Percentiles rank a stretch among this genome's conserved stretches.
Conservation (phyloP, 2,888 invertebrate species). For the Rutpela maculata region DNA sequence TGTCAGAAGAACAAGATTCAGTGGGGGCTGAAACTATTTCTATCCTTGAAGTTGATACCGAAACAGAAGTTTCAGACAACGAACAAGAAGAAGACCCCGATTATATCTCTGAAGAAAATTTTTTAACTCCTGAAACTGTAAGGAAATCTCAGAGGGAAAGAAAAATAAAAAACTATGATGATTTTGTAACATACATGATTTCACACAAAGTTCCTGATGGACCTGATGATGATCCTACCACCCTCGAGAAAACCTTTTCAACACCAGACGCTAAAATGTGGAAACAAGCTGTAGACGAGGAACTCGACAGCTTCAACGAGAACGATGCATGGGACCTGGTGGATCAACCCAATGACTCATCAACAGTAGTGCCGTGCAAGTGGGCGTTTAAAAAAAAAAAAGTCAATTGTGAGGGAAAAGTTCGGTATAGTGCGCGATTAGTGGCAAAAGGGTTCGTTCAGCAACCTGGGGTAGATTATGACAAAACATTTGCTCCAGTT, state of each 20-base stretch:
- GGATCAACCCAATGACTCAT: background rate
- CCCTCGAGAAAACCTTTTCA: constrained; percentile 44
- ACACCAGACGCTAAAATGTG: constrained; percentile 41
- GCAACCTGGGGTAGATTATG: constrained; percentile 51
- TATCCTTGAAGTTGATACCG: background rate
- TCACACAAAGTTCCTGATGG: constrained; percentile 15
- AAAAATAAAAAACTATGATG: constrained; percentile 40
- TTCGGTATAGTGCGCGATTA: constrained; percentile 52
- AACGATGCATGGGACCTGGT: constrained; percentile 53
- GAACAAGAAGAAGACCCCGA: background rate
- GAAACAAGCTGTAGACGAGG: constrained; percentile 47
- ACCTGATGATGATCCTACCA: constrained; percentile 43
- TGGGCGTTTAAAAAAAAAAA: constrained; percentile 63
- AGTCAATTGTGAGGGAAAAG: constrained; percentile 50
- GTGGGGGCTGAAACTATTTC: background rate
- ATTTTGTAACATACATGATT: constrained; percentile 42
- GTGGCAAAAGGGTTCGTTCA: constrained; percentile 57
- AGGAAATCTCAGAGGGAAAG: constrained; percentile 33
- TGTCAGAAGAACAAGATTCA: background rate
- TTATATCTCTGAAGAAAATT: background rate
- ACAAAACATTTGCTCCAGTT: too few species aligned
- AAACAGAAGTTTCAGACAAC: background rate
- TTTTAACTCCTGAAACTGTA: background rate
- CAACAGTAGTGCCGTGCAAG: constrained; percentile 59
- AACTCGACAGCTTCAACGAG: constrained; percentile 49